A percentile compares a stretch with the other conserved stretches of the same genome.
Conservation (phyloP, 1,140 invertebrate species). For the Lepidurus apus region DNA sequence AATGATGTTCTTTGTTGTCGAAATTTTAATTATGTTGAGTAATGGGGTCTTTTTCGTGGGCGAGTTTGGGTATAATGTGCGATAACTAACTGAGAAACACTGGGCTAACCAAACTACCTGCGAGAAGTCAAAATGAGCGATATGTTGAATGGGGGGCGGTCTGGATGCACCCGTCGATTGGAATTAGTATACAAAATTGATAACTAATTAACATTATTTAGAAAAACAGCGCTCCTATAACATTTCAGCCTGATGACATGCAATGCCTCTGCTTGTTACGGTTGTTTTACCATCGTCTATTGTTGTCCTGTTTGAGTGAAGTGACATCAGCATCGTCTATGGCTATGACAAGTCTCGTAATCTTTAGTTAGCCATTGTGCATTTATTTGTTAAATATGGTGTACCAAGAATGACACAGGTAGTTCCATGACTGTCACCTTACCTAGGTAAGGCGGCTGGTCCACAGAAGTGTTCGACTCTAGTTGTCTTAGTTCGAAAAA, state of each 20-base stretch:
- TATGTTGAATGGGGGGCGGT: not conserved
- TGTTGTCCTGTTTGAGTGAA: not conserved
- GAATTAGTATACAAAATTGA: constrained; percentile 3
- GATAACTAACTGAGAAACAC: not conserved
- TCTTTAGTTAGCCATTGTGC: not conserved
- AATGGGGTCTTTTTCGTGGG: not conserved
- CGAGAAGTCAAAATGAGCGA: not conserved
- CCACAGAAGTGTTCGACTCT: not conserved
- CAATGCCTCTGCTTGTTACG: not conserved
- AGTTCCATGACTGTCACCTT: not conserved
- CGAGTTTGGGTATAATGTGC: not conserved
- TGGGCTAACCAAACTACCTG: not conserved
- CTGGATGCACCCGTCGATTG: not conserved
- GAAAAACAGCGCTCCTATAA: not conserved
- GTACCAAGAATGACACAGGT: not conserved
- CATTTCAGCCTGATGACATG: not conserved
- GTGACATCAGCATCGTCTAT: not conserved
- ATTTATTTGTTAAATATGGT: not conserved
- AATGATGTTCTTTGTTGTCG: not conserved
- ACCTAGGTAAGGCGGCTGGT: not conserved
- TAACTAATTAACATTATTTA: not conserved
- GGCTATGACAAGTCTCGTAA: not conserved
- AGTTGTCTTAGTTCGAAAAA: not conserved
- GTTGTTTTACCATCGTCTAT: not conserved
- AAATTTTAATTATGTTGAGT: not conserved